Base-by-base conservation (phyloP, 2,797 vertebrate genomes). In the Chaetophractus vellerosus region DNA sequence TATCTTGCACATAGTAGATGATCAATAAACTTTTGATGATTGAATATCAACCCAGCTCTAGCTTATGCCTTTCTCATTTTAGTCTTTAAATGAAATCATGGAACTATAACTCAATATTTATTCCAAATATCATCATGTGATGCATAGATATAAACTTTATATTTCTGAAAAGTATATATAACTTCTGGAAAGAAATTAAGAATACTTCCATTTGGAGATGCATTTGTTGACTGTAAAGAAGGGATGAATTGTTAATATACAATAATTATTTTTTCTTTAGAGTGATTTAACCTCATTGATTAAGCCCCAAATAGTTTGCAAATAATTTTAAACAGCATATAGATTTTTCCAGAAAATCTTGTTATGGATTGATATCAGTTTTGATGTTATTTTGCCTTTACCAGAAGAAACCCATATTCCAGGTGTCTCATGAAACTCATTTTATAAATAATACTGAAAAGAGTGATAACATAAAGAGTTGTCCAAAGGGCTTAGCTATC, bases 241-340 rank as follows among this genome's bases (percentile, higher is more conserved):
- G 19, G 83, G 4, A 61, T 36, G 3, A 87, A 69, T 81, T 91
- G 72, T 76, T 91, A 88, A 93, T 63, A 89, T 24, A 68, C 1
- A 68, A 28, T 2, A 78, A 78, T 59, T 74, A 19, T 26, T 57
- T 94, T 90, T 59, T 45, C 48, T 68, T 91, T 24, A 84, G 69
- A 85, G 10, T 88, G 18, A 89, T 69, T 72, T 61, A 52, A 57
- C 50, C 15, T 64, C 24, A 76, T 88, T 79, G 6, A 71, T 63
- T 87, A 90, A 92, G 4, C 33, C 26, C 7, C 5, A 81, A 45
- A 80, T 75, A 66, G 71, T 63, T 63, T 81, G 23, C 0, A 61
- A 80, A 33, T 83, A 57, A 55, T 80, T 88, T 82, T 59, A 90
- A 95, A 41, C 21, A 66, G 45, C 21, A 93, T 10, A 66, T 79